phyloP scores from a whole-genome alignment of 2,113 vertebrate genomes.

The Cyprinodon tularosa region DNA sequence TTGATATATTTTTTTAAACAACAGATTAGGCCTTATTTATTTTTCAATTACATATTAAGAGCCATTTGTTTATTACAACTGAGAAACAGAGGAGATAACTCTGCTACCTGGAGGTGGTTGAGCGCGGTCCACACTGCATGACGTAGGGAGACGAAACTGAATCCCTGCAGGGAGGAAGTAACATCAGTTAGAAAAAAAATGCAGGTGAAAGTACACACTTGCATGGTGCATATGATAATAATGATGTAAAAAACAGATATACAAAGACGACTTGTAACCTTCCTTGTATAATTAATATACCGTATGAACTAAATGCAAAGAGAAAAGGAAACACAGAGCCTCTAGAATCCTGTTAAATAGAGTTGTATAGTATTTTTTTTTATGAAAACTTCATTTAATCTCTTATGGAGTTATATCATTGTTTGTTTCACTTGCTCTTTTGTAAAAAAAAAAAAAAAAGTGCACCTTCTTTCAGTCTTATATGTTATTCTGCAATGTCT shows the following conservation, averaged over 20 bases:
- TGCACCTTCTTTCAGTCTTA: background rate
- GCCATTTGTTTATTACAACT: background rate
- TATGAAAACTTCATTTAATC: background rate
- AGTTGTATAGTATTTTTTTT: background rate
- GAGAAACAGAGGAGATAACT: conserved; percentile 12
- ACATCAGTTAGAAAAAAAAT: conserved; percentile 56
- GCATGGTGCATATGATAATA: background rate
- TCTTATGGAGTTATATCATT: background rate
- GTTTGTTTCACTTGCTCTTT: background rate
- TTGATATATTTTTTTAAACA: too few species aligned
- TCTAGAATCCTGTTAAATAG: background rate
- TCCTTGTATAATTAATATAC: background rate
- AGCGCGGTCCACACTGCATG: conserved; percentile 80
- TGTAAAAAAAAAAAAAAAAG: background rate
- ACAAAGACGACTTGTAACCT: background rate
- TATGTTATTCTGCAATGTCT: background rate
- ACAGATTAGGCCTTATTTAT: too few species aligned
- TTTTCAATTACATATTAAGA: too few species aligned
- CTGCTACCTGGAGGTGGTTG: conserved; percentile 79
- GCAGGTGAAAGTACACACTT: background rate
- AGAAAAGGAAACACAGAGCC: conserved; percentile 58
- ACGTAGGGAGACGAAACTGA: conserved; percentile 84
- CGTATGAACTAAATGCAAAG: background rate
- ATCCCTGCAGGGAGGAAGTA: conserved; percentile 80
- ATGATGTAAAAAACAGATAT: background rate